A percentile compares a stretch with the other conserved stretches of the same genome.
phyloP scores from a whole-genome alignment of 1,140 invertebrate genomes.

The Cydia pomonella region DNA sequence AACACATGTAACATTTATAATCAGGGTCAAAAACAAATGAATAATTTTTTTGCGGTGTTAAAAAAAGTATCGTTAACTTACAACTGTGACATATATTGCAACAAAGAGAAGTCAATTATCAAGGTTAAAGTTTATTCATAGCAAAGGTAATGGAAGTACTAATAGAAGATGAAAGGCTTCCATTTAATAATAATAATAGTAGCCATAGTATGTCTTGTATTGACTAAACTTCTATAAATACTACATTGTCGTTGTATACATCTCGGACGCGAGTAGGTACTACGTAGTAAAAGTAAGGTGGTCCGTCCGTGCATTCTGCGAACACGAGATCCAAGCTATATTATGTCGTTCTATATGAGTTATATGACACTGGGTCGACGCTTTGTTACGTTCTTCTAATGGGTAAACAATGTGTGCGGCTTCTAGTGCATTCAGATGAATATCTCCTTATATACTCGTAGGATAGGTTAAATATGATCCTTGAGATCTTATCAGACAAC shows the following conservation, averaged over 20 bases:
- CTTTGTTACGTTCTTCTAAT: slow-evolving; percentile 7
- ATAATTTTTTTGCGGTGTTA: background rate
- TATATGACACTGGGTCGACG: background rate
- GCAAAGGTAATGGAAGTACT: too few species aligned
- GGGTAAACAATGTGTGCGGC: background rate
- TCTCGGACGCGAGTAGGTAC: background rate
- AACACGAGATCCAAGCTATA: background rate
- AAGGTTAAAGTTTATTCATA: background rate
- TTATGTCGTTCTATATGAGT: background rate
- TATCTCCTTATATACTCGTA: background rate
- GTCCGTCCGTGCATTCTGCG: slow-evolving; percentile 13
- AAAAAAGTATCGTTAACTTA: too few species aligned
- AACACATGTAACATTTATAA: too few species aligned
- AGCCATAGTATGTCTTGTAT: background rate
- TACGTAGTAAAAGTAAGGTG: slow-evolving; percentile 14
- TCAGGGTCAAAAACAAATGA: too few species aligned
- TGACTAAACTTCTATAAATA: background rate
- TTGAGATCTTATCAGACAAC: too few species aligned
- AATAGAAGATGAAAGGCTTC: too few species aligned
- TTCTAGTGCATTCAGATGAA: background rate
- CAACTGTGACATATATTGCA: background rate
- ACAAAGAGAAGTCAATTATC: background rate
- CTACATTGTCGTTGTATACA: background rate
- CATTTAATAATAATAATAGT: background rate
- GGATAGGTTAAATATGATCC: too few species aligned